phyloP scores from a whole-genome alignment of 2,888 invertebrate species.

The Monopis laevigella region DNA sequence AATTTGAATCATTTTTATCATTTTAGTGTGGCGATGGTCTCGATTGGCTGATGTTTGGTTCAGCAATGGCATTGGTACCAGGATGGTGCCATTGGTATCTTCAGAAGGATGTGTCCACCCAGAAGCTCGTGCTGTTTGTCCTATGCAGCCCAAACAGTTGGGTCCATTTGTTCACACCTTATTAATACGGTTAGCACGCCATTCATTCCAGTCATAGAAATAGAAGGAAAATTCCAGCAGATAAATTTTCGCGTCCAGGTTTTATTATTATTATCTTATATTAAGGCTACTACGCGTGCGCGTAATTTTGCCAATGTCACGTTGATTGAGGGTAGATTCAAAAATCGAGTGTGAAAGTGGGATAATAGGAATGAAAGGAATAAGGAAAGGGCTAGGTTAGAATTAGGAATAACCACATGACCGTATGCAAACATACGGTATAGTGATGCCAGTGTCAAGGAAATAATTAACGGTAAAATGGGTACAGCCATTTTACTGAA shows the following conservation, averaged over 20 bases:
- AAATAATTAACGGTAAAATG: too few species aligned
- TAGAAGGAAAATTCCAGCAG: background rate
- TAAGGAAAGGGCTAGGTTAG: too few species aligned
- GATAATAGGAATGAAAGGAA: too few species aligned
- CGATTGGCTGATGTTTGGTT: conserved; percentile 61
- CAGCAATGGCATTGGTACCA: conserved; percentile 25
- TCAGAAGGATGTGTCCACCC: conserved; percentile 50
- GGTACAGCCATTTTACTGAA: too few species aligned
- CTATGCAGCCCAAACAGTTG: conserved; percentile 42
- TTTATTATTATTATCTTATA: too few species aligned
- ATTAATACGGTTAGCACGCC: conserved; percentile 17
- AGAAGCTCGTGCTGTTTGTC: conserved; percentile 48
- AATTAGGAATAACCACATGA: too few species aligned
- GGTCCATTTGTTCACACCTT: conserved; percentile 46
- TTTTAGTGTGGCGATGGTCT: conserved; percentile 59
- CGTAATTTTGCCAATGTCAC: too few species aligned
- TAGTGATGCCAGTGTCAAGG: too few species aligned
- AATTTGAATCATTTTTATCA: background rate
- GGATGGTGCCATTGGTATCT: conserved; percentile 35
- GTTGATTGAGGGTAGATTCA: too few species aligned
- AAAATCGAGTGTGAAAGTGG: too few species aligned
- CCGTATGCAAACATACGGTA: too few species aligned
- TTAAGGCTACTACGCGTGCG: too few species aligned
- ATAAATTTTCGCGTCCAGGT: background rate
- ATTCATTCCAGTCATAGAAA: background rate